phyloP scores from a whole-genome alignment of 2,113 vertebrate species.

The Elephas maximus region DNA sequence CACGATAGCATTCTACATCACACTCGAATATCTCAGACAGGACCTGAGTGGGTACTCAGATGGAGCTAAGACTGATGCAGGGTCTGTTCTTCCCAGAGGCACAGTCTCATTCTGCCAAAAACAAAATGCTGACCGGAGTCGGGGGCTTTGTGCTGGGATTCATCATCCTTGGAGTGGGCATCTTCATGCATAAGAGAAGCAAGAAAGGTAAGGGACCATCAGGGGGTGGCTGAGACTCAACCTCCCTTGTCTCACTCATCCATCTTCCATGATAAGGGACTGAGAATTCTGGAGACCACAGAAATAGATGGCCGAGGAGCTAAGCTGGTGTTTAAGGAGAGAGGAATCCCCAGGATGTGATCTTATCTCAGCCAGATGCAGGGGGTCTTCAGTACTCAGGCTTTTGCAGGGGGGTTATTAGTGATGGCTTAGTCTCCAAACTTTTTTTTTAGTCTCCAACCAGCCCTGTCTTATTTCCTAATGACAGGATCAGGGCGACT shows the following conservation, averaged over 20 bases:
- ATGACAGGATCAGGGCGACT: neutral
- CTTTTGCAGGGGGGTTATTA: neutral
- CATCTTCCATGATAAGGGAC: neutral
- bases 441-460: neutral
- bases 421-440: neutral
- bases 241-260: neutral
- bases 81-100: slow-evolving; percentile 24
- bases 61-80: neutral
- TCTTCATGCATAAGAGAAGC: neutral
- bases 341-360: neutral
- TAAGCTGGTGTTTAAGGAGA: neutral
- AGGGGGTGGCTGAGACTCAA: neutral
- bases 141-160: slow-evolving; percentile 26
- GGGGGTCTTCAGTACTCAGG: too few species aligned
- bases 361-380: neutral
- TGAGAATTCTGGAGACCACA: neutral
- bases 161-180: neutral
- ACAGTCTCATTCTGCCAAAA: slow-evolving; percentile 43
- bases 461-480: neutral
- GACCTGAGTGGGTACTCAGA: too few species aligned
- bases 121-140: neutral
- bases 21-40: neutral
- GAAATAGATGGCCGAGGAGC: neutral
- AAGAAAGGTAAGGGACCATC: neutral
- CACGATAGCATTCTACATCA: fast-evolving